These are phyloP conservation scores for Blennius ocellaris DNA, from an alignment of 2,113 vertebrate species.

Conservation along the genomic window DNA sequence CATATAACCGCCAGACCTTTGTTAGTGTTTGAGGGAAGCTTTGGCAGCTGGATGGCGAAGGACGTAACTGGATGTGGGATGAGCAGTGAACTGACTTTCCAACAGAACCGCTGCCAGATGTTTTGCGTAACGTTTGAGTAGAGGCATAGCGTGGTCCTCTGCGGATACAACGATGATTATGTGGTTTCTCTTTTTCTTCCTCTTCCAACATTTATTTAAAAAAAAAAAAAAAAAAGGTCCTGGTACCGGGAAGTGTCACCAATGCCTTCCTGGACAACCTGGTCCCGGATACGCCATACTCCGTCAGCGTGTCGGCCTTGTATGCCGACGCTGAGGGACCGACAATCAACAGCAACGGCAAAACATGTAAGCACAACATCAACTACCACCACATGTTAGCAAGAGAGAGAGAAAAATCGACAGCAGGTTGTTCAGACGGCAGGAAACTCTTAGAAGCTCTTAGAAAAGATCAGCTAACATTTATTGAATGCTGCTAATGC, in stretches of 20 bases:
- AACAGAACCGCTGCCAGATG: conserved; percentile 61
- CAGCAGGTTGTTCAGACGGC: too few species aligned
- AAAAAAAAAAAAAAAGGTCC: conserved; percentile 83
- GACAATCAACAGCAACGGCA: conserved; percentile 84
- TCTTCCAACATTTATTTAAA: conserved; percentile 12
- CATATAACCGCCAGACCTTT: conserved; percentile 46
- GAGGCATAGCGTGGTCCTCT: not conserved
- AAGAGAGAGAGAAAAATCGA: too few species aligned
- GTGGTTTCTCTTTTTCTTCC: conserved; percentile 1
- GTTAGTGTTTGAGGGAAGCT: conserved; percentile 66
- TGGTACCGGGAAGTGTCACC: conserved; percentile 88
- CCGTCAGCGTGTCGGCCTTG: conserved; percentile 86
- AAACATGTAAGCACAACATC: conserved; percentile 86
- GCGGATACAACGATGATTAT: not conserved
- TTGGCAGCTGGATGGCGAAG: conserved; percentile 50
- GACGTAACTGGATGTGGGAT: conserved; percentile 45
- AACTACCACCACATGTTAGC: too few species aligned
- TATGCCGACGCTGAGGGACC: conserved; percentile 92
- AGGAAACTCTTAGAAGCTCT: too few species aligned
- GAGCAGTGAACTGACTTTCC: conserved; percentile 77
- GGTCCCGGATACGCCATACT: conserved; percentile 90
- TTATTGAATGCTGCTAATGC: too few species aligned
- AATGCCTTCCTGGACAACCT: conserved; percentile 90
- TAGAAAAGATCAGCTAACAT: too few species aligned
- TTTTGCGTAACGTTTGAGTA: conserved; percentile 32